Evolutionary conservation across 2,888 invertebrate species (phyloP), one percentile per base, ranked within the genome.

Genomic region (Ditula angustiorana): DNA sequence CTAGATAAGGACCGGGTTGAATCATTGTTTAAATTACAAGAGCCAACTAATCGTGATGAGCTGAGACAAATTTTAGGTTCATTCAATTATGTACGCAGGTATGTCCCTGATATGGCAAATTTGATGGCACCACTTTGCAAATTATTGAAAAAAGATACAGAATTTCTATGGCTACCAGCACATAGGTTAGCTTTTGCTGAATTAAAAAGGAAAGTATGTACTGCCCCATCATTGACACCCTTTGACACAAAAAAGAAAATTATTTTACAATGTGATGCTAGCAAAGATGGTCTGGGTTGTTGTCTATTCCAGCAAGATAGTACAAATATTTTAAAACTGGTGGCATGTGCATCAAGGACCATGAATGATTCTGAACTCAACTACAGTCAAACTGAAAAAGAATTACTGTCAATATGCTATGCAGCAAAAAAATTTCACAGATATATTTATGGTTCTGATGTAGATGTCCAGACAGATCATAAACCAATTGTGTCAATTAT

Each of bases 81-180:
- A 2, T 67, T 66, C 24, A 68, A 61, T 26, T 68, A 68, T 66
- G 57, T 66, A 1, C 23, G 66, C 5, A 44, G 66, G 19, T 69
- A 69, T 64, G 52, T 69, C 4, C 69, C 68, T 10, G 60, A 61
- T 2, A 69, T 68, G 69, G 67, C 61, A 16, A 37, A 68, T 7
- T 2, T 64, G 30, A 66, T 69, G 64, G 16, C 69, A 21, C 64
- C 66, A 3, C 33, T 69, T 0, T 63, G 37, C 41, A 66, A 26
- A 30, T 33, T 69, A 7, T 55, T 68, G 37, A 50, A 53, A 11
- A 68, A 70, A 19, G 53, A 69, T 52, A n/a, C 30, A 5, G 61
- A 67, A 2, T 68, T 70, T 67, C 5, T 23, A 1, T 70, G 68
- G 68, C 35, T 68, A 21, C 70, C 68, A 13, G n/a, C 8, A 19